Base-by-base conservation (phyloP, 2,797 vertebrate species). In the Pseudochromis fuscus region DNA sequence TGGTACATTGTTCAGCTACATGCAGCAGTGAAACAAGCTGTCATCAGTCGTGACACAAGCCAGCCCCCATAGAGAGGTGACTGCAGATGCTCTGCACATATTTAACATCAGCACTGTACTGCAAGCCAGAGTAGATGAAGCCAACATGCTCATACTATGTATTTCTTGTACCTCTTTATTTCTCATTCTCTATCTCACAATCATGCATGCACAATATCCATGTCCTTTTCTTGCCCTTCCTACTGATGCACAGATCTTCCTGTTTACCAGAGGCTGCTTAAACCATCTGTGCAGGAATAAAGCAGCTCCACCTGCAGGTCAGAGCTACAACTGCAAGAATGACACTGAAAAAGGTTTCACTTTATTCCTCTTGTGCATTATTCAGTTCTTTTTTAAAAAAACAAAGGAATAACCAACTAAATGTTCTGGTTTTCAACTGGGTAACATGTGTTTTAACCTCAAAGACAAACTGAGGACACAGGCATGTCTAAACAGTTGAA, bases 221-320 rank as follows among this genome's bases (percentile, higher is more conserved):
- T 91, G 89, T 72, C 90, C 91, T 92, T 84, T 83, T 68, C 70
- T 62, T 85, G 89, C 79, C 90, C 90, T 92, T 92, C 87, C 48
- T 49, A 72, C 58, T 59, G 84, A 86, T 80, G 61, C 5, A 60
- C 46, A 87, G 67, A 85, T 81, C 84, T 89, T 89, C 87, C 87
- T 81, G 82, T 88, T 87, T 44, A 88, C 4, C 69, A 75, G 44
- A 42, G 46, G 72, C 60, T 72, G 81, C 76, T 64, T 57, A 21
- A 7, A 7, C 77, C 61, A 87, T 86, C 85, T 85, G 78, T 83
- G 68, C 70, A 77, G 63, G 28, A 53, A 33, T 24, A 80, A 23
- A 66, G 46, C 69, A 90, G 85, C 90, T 67, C 86, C 91, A 28
- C 84, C 87, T 75, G 40, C 1, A 7, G 91, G 75, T 3, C 46